These are phyloP conservation scores for Coilia nasus DNA, from an alignment of 2,797 vertebrate species.

Conservation along the genomic window DNA sequence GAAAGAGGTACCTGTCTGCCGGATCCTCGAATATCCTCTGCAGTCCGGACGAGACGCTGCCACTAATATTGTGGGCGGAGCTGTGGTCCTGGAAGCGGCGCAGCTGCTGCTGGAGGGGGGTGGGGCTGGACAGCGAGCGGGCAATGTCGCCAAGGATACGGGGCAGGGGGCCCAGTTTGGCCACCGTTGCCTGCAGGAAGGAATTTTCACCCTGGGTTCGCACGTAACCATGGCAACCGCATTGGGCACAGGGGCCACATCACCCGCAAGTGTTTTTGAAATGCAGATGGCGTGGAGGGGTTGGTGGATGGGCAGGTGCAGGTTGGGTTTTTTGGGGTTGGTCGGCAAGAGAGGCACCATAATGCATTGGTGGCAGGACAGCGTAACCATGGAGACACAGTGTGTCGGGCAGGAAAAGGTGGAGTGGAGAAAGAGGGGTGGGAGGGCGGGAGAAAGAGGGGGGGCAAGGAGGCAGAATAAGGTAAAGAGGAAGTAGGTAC, in stretches of 20 bases:
- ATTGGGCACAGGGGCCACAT: conserved; percentile 42
- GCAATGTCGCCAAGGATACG: conserved; percentile 92
- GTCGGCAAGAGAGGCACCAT: conserved; percentile 78
- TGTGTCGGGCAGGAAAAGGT: conserved; percentile 54
- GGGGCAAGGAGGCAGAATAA: conserved; percentile 70
- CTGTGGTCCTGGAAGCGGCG: conserved; percentile 84
- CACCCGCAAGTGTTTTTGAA: conserved; percentile 34
- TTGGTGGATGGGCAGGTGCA: conserved; percentile 66
- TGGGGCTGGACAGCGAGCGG: conserved; percentile 83
- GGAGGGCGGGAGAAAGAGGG: conserved; percentile 57
- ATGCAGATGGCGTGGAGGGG: conserved; percentile 42
- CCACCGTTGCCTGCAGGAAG: conserved; percentile 97
- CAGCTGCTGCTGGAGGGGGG: conserved; percentile 84
- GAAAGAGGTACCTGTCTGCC: conserved; percentile 76
- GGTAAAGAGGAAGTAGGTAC: conserved; percentile 68
- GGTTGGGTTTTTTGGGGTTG: conserved; percentile 68
- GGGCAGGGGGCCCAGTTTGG: conserved; percentile 93
- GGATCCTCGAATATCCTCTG: conserved; percentile 95
- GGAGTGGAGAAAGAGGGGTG: conserved; percentile 68
- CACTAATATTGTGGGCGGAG: conserved; percentile 86
- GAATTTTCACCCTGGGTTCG: conserved; percentile 98
- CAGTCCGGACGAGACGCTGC: conserved; percentile 90
- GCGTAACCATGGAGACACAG: conserved; percentile 78
- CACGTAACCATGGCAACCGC: conserved; percentile 75
- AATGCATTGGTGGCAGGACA: conserved; percentile 86